A percentile compares a stretch with the other conserved stretches of the same genome.
Evolutionary conservation across 2,113 vertebrate genomes (phyloP).

Genomic region (Natator depressus): DNA sequence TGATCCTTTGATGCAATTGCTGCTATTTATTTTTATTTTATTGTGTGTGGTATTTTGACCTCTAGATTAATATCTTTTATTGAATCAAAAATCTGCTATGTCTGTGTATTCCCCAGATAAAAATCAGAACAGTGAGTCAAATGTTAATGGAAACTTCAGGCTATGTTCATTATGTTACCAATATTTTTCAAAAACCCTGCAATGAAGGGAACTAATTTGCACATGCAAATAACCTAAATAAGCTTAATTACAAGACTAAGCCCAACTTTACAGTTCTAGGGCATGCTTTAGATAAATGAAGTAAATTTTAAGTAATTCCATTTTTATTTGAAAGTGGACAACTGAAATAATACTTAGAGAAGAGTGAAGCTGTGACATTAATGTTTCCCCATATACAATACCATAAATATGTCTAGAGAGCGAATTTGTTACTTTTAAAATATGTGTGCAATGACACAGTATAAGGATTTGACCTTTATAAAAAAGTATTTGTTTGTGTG

Average conservation of each 20-base stretch:
- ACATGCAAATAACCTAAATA: conserved; percentile 61
- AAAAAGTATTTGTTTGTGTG: not conserved
- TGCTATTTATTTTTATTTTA: conserved; percentile 45
- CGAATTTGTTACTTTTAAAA: not conserved
- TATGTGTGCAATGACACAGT: not conserved
- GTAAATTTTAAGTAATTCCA: conserved; percentile 3
- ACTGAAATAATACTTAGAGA: not conserved
- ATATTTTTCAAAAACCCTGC: conserved; percentile 59
- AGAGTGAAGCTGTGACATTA: not conserved
- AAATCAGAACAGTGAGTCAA: conserved; percentile 61
- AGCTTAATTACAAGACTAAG: conserved; percentile 59
- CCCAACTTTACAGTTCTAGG: not conserved
- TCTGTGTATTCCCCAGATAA: conserved; percentile 58
- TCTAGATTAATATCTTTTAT: too few species aligned
- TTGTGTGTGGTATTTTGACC: conserved; percentile 5
- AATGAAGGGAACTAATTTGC: conserved; percentile 60
- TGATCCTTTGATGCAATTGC: not conserved
- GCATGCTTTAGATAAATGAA: not conserved
- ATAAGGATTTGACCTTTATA: not conserved
- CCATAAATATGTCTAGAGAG: not conserved
- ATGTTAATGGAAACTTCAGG: conserved; percentile 71
- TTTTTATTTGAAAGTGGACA: not conserved
- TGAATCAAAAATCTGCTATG: conserved; percentile 64
- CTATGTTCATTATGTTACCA: conserved; percentile 59
- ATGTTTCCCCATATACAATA: not conserved